Evolutionary conservation across 2,797 vertebrate genomes (phyloP).

Genomic region (Xenops minutus): DNA sequence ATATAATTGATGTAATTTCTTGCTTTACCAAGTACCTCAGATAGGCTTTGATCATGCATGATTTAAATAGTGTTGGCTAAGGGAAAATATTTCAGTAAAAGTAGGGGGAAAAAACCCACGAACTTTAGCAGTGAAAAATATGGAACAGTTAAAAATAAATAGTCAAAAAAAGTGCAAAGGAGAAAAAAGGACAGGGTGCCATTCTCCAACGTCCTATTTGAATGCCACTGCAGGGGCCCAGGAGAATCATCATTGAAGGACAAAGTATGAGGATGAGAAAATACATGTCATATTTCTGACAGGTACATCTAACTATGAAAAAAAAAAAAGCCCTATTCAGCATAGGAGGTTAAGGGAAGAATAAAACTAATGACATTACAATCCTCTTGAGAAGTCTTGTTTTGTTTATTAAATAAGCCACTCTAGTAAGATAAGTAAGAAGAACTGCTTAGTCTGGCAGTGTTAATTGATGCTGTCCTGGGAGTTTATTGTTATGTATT

Average conservation of each 20-base stretch:
- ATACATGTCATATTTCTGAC: constrained; percentile 21
- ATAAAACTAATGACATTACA: constrained; percentile 34
- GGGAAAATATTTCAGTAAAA: constrained; percentile 11
- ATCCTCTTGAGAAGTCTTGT: constrained; percentile 24
- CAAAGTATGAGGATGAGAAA: neutral
- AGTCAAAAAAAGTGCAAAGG: accelerated
- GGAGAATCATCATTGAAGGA: neutral
- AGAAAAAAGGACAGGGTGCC: neutral
- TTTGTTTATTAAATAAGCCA: constrained; percentile 54
- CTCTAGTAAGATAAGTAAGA: constrained; percentile 29
- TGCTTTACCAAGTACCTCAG: neutral
- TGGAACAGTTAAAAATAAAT: neutral
- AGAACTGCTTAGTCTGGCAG: constrained; percentile 51
- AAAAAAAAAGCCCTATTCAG: neutral
- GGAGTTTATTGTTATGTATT: constrained; percentile 42
- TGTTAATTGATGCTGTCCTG: constrained; percentile 52
- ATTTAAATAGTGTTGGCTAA: constrained; percentile 15
- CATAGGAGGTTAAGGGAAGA: neutral
- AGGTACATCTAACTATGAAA: neutral
- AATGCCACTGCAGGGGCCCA: neutral
- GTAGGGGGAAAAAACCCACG: neutral
- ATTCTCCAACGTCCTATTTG: neutral
- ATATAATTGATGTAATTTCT: neutral
- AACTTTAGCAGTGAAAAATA: neutral
- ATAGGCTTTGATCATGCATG: neutral